A percentile compares a stretch with the other conserved stretches of the same genome.
Evolutionary conservation across 2,113 vertebrate species (phyloP).

Genomic region (Ammodytes dubius): DNA sequence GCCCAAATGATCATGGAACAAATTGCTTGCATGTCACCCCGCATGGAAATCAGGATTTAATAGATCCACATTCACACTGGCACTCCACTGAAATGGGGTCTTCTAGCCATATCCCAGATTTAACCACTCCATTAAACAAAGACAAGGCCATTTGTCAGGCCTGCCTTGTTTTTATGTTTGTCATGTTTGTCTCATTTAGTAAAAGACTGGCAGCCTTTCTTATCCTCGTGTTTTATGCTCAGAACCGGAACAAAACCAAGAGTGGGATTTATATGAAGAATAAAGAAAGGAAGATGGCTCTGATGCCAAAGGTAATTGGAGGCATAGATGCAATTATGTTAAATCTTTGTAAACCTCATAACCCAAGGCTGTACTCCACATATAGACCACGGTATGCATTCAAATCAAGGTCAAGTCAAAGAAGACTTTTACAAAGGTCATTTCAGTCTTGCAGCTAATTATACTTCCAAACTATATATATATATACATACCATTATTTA

Average conservation of each 20-base stretch:
- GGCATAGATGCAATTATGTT: background rate
- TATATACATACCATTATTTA: background rate
- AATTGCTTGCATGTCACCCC: slow-evolving; percentile 44
- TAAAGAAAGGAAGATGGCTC: background rate
- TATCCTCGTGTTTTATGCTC: background rate
- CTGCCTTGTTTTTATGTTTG: slow-evolving; percentile 57
- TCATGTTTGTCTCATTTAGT: slow-evolving; percentile 55
- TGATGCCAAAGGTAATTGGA: background rate
- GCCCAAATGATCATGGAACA: slow-evolving; percentile 48
- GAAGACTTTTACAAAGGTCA: background rate
- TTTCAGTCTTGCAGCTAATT: slow-evolving; percentile 16
- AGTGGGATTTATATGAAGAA: background rate
- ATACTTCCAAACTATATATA: slow-evolving; percentile 19
- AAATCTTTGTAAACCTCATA: slow-evolving; percentile 2
- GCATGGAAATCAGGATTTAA: slow-evolving; percentile 54
- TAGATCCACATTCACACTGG: slow-evolving; percentile 32
- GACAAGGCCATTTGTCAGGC: slow-evolving; percentile 55
- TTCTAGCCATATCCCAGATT: slow-evolving; percentile 24
- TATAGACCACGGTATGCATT: background rate
- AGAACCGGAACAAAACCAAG: slow-evolving; percentile 5
- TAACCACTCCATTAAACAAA: slow-evolving; percentile 64
- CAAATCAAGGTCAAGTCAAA: slow-evolving; percentile 2
- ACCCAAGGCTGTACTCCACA: slow-evolving; percentile 8
- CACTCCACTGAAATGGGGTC: slow-evolving; percentile 19
- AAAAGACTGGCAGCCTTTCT: slow-evolving; percentile 11